These are phyloP conservation scores for Echiichthys vipera DNA, from an alignment of 2,797 vertebrate species.

Conservation along the genomic window DNA sequence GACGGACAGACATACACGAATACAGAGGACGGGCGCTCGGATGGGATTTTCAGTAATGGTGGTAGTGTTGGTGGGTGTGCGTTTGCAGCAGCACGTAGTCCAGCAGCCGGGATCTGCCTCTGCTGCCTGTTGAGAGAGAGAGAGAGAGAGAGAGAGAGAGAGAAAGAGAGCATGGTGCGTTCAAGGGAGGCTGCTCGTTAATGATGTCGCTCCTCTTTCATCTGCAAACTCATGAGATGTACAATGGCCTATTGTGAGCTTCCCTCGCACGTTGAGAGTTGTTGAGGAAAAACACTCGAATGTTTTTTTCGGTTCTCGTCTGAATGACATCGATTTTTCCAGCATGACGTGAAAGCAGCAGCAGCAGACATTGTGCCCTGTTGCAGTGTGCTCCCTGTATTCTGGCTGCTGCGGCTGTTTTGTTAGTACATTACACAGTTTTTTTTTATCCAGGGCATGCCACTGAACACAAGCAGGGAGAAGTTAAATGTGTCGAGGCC, in stretches of 20 bases:
- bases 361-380: constrained; percentile 24
- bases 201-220: too few relatives aligned
- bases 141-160: too few relatives aligned
- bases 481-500: constrained; percentile 13
- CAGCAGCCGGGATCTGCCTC: constrained; percentile 13
- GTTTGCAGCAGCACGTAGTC: constrained; percentile 82
- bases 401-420: neutral
- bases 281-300: neutral
- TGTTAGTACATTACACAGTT: neutral
- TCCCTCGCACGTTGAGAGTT: rapidly evolving
- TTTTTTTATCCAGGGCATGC: neutral
- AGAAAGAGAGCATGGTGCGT: constrained; percentile 48
- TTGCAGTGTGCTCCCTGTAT: constrained; percentile 41
- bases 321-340: constrained; percentile 5
- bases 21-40: neutral
- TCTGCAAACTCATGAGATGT: neutral
- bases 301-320: neutral
- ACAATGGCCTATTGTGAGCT: neutral
- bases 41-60: constrained; percentile 14
- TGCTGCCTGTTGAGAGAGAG: too few relatives aligned
- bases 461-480: neutral
- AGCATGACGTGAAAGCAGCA: constrained; percentile 43
- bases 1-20: neutral
- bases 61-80: constrained; percentile 55
- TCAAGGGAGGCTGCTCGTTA: constrained; percentile 35